Conservation (phyloP, 2,888 invertebrate genomes). For the Morpho deidamia region DNA sequence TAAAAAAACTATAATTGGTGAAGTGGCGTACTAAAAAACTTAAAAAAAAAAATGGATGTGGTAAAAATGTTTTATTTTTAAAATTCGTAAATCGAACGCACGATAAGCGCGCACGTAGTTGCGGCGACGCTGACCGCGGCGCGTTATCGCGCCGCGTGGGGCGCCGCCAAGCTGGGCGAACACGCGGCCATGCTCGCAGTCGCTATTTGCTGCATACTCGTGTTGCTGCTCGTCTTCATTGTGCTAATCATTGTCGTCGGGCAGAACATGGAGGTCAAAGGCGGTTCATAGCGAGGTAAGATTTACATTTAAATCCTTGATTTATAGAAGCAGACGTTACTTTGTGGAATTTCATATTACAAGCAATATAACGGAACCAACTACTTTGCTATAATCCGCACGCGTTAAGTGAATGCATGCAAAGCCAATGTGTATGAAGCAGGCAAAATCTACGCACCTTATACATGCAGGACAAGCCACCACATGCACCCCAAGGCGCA, state of each 20-base stretch:
- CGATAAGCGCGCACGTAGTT: constrained; percentile 50
- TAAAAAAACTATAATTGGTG: background rate
- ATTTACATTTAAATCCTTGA: background rate
- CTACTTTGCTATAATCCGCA: no score
- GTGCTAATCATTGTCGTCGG: constrained; percentile 89
- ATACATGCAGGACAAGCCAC: no score
- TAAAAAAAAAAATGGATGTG: constrained; percentile 9
- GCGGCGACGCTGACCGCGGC: constrained; percentile 49
- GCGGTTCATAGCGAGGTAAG: constrained; percentile 73
- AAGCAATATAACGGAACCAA: no score
- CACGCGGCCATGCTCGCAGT: constrained; percentile 87
- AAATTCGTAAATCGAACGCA: constrained; percentile 24
- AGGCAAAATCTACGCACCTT: no score
- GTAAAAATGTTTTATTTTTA: constrained; percentile 4
- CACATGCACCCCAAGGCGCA: no score
- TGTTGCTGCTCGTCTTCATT: constrained; percentile 88
- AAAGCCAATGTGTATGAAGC: no score
- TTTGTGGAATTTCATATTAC: no score
- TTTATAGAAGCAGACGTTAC: no score
- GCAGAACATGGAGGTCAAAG: constrained; percentile 83
- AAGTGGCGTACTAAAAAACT: background rate
- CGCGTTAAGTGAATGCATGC: no score
- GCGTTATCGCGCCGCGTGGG: constrained; percentile 51
- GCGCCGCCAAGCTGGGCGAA: constrained; percentile 73
- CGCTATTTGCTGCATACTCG: constrained; percentile 89